Evolutionary conservation across 2,888 invertebrate genomes (phyloP).

Genomic region (Mythimna pallens): DNA sequence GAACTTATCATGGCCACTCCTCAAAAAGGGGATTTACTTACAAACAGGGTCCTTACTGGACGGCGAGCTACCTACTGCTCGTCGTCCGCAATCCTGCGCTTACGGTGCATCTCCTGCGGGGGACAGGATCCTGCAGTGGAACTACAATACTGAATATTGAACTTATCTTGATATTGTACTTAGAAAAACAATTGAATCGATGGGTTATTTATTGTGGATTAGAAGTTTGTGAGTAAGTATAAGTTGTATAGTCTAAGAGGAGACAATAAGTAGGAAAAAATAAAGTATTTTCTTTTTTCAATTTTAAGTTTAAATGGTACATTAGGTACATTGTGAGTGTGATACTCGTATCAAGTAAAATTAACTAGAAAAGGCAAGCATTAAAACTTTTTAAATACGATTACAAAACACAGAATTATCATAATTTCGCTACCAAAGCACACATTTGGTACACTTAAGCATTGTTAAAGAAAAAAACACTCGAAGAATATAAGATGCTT

Average conservation of each 20-base stretch:
- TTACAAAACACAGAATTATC: slow-evolving; percentile 34
- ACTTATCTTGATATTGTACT: slow-evolving; percentile 33
- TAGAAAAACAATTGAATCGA: neutral
- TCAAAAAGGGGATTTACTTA: too few species aligned
- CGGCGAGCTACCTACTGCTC: too few species aligned
- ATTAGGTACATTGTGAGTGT: neutral
- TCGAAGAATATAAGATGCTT: slow-evolving; percentile 38
- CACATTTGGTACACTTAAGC: slow-evolving; percentile 18
- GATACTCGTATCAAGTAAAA: slow-evolving; percentile 6
- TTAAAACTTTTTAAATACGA: slow-evolving; percentile 7
- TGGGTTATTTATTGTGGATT: neutral
- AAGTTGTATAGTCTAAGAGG: too few species aligned
- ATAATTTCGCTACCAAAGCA: slow-evolving; percentile 21
- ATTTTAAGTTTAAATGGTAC: neutral
- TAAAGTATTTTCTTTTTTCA: neutral
- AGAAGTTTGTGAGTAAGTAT: neutral
- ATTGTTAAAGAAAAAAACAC: slow-evolving; percentile 47
- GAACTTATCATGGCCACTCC: too few species aligned
- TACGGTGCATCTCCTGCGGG: too few species aligned
- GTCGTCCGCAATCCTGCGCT: too few species aligned
- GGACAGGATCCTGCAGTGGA: slow-evolving; percentile 17
- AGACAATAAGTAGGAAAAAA: neutral
- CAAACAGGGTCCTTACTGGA: too few species aligned
- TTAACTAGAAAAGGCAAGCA: slow-evolving; percentile 2
- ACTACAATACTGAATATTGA: slow-evolving; percentile 38